These are phyloP conservation scores for Aeoliscus strigatus DNA, from an alignment of 2,797 vertebrate species.

Conservation along the genomic window DNA sequence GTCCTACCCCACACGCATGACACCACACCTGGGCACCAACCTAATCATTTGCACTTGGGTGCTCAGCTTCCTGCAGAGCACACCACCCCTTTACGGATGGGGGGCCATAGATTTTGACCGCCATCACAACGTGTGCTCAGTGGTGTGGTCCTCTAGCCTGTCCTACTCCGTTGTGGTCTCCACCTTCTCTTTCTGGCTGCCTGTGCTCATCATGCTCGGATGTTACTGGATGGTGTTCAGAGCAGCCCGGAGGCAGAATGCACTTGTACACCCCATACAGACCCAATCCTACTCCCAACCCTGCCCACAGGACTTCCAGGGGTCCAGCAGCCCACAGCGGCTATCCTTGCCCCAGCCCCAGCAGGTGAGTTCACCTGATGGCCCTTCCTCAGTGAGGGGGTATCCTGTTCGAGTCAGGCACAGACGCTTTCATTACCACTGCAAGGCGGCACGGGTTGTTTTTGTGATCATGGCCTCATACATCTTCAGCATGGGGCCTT, in stretches of 20 bases:
- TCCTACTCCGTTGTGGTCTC: slow-evolving; percentile 81
- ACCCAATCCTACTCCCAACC: slow-evolving; percentile 62
- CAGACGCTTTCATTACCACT: slow-evolving; percentile 82
- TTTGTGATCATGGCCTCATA: slow-evolving; percentile 88
- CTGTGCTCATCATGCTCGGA: slow-evolving; percentile 81
- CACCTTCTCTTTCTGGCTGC: slow-evolving; percentile 81
- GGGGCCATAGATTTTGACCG: slow-evolving; percentile 81
- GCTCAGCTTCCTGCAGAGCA: slow-evolving; percentile 82
- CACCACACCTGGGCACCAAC: slow-evolving; percentile 79
- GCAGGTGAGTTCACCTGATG: slow-evolving; percentile 53
- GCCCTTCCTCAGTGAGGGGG: slow-evolving; percentile 47
- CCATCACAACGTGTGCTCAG: slow-evolving; percentile 78
- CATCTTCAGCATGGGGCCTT: slow-evolving; percentile 85
- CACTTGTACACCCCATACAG: slow-evolving; percentile 82
- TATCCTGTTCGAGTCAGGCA: slow-evolving; percentile 71
- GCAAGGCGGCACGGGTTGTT: slow-evolving; percentile 86
- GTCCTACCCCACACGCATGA: slow-evolving; percentile 87
- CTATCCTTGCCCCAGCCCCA: slow-evolving; percentile 39
- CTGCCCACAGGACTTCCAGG: slow-evolving; percentile 60
- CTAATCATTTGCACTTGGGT: slow-evolving; percentile 85
- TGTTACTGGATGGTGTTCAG: slow-evolving; percentile 89
- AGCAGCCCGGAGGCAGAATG: slow-evolving; percentile 84
- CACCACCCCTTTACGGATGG: slow-evolving; percentile 86
- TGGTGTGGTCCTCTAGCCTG: slow-evolving; percentile 83
- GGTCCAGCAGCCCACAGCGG: slow-evolving; percentile 53